These are phyloP conservation scores for Colinus virginianus DNA, from an alignment of 2,113 vertebrate genomes.

Conservation along the genomic window DNA sequence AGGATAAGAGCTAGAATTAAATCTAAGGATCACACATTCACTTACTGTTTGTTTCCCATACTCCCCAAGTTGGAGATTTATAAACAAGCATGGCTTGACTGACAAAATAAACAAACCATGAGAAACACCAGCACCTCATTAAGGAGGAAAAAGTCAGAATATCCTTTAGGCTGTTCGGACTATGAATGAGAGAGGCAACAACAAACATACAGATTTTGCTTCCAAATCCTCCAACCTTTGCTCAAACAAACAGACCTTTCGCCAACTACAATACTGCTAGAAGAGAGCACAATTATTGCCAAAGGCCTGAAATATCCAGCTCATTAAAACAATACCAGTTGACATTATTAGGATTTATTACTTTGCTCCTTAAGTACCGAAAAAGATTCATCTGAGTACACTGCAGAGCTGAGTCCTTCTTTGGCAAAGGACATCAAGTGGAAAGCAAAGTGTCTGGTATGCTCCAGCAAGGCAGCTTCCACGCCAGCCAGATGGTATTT, in stretches of 20 bases:
- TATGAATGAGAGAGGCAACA: not conserved
- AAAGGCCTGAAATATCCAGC: slow-evolving; percentile 5
- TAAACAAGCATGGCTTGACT: not conserved
- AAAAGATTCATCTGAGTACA: slow-evolving; percentile 25
- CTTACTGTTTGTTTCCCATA: not conserved
- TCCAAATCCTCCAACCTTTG: slow-evolving; percentile 4
- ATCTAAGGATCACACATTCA: not conserved
- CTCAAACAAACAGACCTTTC: not conserved
- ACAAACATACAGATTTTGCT: not conserved
- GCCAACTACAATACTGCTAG: not conserved
- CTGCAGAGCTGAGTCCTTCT: slow-evolving; percentile 41
- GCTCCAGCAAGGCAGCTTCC: slow-evolving; percentile 28
- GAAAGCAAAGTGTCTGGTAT: not conserved
- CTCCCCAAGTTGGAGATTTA: not conserved
- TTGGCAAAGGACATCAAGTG: slow-evolving; percentile 47
- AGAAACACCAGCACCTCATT: not conserved
- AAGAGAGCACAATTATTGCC: not conserved
- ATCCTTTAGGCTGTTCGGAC: not conserved
- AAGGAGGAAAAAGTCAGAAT: not conserved
- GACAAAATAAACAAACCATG: slow-evolving; percentile 17
- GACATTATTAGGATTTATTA: slow-evolving; percentile 51
- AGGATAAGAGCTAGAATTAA: not conserved
- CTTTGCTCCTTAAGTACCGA: slow-evolving; percentile 12
- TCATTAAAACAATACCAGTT: slow-evolving; percentile 33
- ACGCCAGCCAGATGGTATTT: slow-evolving; percentile 25